phyloP scores from a whole-genome alignment of 2,797 vertebrate species.

The Melanotaenia boesemani region DNA sequence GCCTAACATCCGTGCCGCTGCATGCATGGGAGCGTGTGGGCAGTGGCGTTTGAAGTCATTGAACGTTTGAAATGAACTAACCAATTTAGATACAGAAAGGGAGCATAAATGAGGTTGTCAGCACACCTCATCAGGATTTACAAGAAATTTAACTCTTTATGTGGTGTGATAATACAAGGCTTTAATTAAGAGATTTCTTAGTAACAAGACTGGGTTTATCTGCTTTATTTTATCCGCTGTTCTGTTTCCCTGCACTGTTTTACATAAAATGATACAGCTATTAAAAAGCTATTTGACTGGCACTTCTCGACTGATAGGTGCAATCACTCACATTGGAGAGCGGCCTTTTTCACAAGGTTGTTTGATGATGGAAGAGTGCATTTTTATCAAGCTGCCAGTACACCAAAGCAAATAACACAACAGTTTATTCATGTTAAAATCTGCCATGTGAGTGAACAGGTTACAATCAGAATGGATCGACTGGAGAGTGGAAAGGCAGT shows the following conservation, averaged over 20 bases:
- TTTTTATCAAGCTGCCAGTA: slow-evolving; percentile 23
- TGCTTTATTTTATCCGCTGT: neutral
- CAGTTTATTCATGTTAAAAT: slow-evolving; percentile 12
- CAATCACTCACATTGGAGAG: slow-evolving; percentile 7
- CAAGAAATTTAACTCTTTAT: too few species aligned
- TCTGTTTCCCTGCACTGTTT: neutral
- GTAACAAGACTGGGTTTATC: neutral
- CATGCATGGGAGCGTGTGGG: too few species aligned
- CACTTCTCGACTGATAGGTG: slow-evolving; percentile 11
- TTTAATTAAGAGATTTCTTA: slow-evolving; percentile 5
- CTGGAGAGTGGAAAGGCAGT: neutral
- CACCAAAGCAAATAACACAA: slow-evolving; percentile 11
- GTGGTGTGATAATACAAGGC: neutral
- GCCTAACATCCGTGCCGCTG: too few species aligned
- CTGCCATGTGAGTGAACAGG: neutral
- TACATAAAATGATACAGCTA: slow-evolving; percentile 6
- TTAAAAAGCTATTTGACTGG: slow-evolving; percentile 28
- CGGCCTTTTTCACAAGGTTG: slow-evolving; percentile 13
- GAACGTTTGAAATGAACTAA: too few species aligned
- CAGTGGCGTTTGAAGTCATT: too few species aligned
- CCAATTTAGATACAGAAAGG: too few species aligned
- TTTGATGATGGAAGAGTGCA: slow-evolving; percentile 19
- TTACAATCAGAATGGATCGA: slow-evolving; percentile 6
- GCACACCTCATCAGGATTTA: too few species aligned
- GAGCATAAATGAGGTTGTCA: too few species aligned